phyloP scores from a whole-genome alignment of 2,113 vertebrate species.

The Tachysurus fulvidraco region DNA sequence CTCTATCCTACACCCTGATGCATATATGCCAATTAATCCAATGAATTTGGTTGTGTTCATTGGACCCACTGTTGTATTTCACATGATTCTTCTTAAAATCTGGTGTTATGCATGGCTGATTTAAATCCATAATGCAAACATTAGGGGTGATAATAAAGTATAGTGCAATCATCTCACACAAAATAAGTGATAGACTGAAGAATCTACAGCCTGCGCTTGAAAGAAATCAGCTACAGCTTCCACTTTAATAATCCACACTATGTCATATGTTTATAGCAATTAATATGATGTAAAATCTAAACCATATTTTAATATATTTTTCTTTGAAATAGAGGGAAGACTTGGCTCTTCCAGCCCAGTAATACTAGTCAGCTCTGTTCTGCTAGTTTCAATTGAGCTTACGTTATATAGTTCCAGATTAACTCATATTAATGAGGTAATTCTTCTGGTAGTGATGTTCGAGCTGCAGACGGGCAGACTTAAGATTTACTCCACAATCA shows the following conservation, averaged over 20 bases:
- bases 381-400: background rate
- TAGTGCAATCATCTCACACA: no score
- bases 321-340: background rate
- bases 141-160: no score
- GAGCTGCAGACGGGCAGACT: background rate
- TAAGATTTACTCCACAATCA: conserved; percentile 66
- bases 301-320: background rate
- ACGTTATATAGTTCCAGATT: background rate
- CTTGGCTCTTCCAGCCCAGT: background rate
- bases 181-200: no score
- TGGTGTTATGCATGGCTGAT: background rate
- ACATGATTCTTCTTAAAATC: background rate
- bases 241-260: background rate
- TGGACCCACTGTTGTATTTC: background rate
- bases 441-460: conserved; percentile 5
- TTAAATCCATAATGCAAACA: background rate
- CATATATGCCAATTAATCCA: background rate
- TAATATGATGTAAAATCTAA: background rate
- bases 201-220: background rate
- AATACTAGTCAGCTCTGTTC: no score
- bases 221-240: background rate
- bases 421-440: conserved; percentile 32
- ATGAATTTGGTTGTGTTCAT: background rate
- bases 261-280: background rate
- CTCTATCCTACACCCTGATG: background rate